Conservation (phyloP, 1,140 invertebrate genomes). For the Schlechtendalia chinensis region DNA sequence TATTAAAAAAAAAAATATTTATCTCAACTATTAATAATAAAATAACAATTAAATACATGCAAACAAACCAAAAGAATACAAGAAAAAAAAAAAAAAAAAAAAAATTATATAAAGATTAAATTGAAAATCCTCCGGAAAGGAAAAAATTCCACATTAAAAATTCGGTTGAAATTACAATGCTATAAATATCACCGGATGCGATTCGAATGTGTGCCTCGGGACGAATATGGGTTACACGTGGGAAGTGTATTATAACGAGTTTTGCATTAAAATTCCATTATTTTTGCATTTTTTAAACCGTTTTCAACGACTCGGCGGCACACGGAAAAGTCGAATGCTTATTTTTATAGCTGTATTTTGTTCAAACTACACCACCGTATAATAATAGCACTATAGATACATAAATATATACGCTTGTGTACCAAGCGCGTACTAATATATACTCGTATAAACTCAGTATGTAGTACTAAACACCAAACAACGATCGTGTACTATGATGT, state of each 20-base stretch:
- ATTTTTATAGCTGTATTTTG: not conserved
- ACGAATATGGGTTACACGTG: constrained; percentile 37
- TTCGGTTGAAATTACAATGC: not conserved
- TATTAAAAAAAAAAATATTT: too few species aligned
- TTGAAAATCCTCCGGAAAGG: too few species aligned
- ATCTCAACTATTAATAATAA: too few species aligned
- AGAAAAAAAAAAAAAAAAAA: too few species aligned
- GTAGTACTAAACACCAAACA: not conserved
- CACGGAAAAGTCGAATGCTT: not conserved
- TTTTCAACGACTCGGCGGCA: not conserved
- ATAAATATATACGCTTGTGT: too few species aligned
- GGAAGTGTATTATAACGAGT: not conserved
- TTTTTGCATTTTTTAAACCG: not conserved
- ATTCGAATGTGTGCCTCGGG: not conserved
- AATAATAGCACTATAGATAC: too few species aligned
- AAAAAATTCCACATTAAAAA: not conserved
- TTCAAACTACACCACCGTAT: not conserved
- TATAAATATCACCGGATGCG: not conserved
- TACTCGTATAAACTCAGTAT: not conserved
- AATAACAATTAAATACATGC: too few species aligned
- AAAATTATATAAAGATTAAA: too few species aligned
- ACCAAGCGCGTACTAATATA: too few species aligned
- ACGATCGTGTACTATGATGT: not conserved
- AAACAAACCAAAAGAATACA: too few species aligned
- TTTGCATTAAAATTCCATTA: not conserved